These are phyloP conservation scores for Margarornis squamiger DNA, from an alignment of 2,797 vertebrate species.

Conservation along the genomic window DNA sequence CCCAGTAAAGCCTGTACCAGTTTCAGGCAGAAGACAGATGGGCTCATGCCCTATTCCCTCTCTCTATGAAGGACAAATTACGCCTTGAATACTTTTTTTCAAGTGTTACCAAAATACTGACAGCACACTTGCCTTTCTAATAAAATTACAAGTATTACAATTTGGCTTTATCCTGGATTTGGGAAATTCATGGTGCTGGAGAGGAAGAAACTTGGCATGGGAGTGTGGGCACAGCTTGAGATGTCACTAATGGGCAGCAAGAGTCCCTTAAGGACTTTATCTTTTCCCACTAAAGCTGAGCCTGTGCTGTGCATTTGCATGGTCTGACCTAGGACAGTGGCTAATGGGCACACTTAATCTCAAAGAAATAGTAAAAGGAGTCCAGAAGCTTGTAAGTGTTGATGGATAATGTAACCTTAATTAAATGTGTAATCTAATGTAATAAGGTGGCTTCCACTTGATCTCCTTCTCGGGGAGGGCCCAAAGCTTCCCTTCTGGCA, in stretches of 20 bases:
- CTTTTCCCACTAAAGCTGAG: neutral
- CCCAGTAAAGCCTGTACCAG: neutral
- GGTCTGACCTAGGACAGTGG: neutral
- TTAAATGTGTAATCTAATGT: neutral
- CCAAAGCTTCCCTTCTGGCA: neutral
- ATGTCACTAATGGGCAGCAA: neutral
- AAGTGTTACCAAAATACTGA: neutral
- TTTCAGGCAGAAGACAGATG: conserved; percentile 1
- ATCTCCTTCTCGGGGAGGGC: neutral
- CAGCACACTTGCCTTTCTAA: neutral
- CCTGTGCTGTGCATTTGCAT: neutral
- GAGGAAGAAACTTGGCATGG: neutral
- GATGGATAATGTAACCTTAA: neutral
- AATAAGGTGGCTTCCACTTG: neutral
- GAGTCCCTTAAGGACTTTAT: neutral
- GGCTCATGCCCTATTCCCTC: neutral
- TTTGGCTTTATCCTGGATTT: neutral
- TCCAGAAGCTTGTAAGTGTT: neutral
- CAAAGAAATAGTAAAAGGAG: neutral
- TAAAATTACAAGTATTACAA: accelerated
- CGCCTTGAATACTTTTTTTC: neutral
- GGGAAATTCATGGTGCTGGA: neutral
- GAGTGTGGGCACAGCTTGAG: neutral
- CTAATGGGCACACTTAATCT: neutral
- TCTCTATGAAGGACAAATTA: neutral